Percentiles rank a stretch among this genome's conserved stretches.
phyloP scores from a whole-genome alignment of 1,140 invertebrate species.

The Scaptomyza pallida region DNA sequence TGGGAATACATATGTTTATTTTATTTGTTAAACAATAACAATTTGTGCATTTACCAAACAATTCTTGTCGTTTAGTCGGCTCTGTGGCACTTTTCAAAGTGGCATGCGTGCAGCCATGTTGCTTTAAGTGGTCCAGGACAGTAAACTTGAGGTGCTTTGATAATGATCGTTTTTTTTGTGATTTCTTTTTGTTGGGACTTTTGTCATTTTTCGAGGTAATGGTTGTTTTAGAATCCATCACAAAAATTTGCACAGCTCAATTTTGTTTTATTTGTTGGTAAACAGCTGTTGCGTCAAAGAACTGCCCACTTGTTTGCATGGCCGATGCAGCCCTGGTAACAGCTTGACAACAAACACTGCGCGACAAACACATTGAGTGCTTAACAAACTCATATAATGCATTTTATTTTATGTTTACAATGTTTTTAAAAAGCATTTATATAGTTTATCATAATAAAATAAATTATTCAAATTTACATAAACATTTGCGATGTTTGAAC shows the following conservation, averaged over 20 bases:
- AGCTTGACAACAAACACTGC: not conserved
- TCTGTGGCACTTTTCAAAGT: conserved; percentile 25
- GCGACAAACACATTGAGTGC: not conserved
- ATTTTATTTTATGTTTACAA: not conserved
- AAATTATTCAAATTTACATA: no score
- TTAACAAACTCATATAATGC: no score
- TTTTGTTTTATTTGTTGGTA: not conserved
- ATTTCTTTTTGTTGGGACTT: not conserved
- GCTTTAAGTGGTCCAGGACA: conserved; percentile 16
- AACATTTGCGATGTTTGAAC: not conserved
- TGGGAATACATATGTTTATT: not conserved
- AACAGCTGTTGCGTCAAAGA: conserved; percentile 30
- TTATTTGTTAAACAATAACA: not conserved
- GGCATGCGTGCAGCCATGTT: conserved; percentile 40
- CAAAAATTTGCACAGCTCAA: not conserved
- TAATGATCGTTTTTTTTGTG: no score
- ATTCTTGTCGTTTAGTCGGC: not conserved
- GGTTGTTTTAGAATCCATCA: not conserved
- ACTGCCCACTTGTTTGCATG: conserved; percentile 1
- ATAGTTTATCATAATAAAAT: no score
- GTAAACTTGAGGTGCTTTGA: no score
- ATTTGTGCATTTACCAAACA: conserved; percentile 26
- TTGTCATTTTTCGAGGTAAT: conserved; percentile 1
- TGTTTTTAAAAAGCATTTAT: not conserved
- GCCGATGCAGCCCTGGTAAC: conserved; percentile 11